phyloP scores from a whole-genome alignment of 2,888 invertebrate species.

The Machimus atricapillus region DNA sequence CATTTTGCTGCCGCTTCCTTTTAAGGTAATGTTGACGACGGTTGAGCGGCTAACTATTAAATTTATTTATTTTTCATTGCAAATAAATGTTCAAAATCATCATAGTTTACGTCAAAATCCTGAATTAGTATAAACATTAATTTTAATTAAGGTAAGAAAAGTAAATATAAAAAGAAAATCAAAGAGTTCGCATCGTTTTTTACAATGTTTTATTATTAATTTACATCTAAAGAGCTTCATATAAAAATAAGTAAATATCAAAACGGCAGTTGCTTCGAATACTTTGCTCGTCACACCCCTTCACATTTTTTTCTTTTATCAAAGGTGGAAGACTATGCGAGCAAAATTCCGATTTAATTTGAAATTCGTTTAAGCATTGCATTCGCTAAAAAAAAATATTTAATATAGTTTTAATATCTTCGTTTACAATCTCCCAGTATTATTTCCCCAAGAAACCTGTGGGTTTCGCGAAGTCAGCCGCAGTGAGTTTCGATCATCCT shows the following conservation, averaged over 20 bases:
- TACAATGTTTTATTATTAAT: background rate
- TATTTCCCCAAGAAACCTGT: slow-evolving; percentile 68
- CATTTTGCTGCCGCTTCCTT: no score
- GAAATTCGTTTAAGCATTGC: slow-evolving; percentile 2
- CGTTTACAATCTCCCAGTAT: slow-evolving; percentile 56
- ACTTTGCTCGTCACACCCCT: background rate
- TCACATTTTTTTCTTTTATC: background rate
- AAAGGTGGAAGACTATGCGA: background rate
- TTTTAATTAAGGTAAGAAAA: no score
- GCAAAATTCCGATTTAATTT: background rate
- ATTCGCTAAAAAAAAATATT: background rate
- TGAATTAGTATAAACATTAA: no score
- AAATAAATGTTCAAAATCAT: no score
- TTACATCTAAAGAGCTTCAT: background rate
- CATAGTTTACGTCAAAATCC: no score
- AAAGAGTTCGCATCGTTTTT: background rate
- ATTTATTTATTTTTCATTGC: no score
- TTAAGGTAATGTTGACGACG: no score
- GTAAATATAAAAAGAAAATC: background rate
- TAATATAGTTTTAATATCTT: background rate
- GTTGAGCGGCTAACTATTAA: no score
- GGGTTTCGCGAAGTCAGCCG: slow-evolving; percentile 74
- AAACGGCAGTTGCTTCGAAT: slow-evolving; percentile 7
- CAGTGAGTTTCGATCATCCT: slow-evolving; percentile 76
- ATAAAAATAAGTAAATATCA: slow-evolving; percentile 18